A percentile compares a stretch with the other conserved stretches of the same genome.
Conservation (phyloP, 2,113 vertebrate species). For the Corydoras sp. region DNA sequence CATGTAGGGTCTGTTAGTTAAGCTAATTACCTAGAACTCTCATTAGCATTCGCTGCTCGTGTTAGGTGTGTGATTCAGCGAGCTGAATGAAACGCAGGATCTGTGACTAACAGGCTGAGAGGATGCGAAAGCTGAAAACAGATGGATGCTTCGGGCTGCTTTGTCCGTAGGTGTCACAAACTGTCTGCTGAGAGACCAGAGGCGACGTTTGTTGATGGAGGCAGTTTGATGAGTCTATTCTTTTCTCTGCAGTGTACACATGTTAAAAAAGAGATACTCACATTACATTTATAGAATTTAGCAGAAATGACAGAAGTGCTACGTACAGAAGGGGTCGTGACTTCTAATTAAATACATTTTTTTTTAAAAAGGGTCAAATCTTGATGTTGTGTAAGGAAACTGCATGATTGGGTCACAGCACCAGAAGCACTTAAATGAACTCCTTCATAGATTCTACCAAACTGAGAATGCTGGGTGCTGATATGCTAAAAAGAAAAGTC, state of each 20-base stretch:
- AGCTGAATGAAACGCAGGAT: neutral
- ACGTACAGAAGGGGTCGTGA: no score
- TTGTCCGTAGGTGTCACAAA: neutral
- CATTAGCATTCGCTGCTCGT: neutral
- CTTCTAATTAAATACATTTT: no score
- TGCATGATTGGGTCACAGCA: no score
- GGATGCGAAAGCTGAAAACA: conserved; percentile 4
- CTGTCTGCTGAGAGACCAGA: conserved; percentile 4
- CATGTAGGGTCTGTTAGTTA: neutral
- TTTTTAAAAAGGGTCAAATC: no score
- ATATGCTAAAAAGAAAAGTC: no score
- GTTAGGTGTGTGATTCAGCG: conserved; percentile 7
- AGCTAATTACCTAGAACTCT: conserved; percentile 4
- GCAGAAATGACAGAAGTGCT: no score
- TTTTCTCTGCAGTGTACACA: no score
- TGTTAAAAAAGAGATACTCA: neutral
- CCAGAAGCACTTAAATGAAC: no score
- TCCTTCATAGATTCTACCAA: no score
- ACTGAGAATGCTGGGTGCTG: no score
- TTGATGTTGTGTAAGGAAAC: no score
- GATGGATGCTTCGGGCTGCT: conserved; percentile 8
- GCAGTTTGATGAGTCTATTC: neutral
- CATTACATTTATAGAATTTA: neutral
- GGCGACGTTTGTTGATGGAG: neutral
- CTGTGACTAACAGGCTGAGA: neutral